Evolutionary conservation across 2,888 invertebrate species (phyloP).

Genomic region (Zonitis immaculata): DNA sequence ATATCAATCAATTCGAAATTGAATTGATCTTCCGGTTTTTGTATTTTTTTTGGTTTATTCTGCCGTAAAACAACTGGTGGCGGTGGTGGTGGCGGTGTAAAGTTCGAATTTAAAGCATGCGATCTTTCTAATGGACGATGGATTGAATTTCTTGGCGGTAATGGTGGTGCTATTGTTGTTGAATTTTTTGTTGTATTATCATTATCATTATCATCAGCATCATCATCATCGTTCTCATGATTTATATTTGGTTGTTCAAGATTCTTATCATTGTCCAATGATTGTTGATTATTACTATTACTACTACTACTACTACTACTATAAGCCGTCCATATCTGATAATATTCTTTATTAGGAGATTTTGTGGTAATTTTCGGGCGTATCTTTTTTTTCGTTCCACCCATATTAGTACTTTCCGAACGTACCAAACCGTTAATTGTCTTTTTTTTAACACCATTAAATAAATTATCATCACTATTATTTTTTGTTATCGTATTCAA

Average conservation of each 20-base stretch:
- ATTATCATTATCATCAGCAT: conserved; percentile 42
- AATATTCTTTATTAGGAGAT: conserved; percentile 60
- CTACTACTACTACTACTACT: conserved; percentile 34
- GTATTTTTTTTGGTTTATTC: conserved; percentile 62
- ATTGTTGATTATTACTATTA: conserved; percentile 38
- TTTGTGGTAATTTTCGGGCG: conserved; percentile 53
- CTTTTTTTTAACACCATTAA: conserved; percentile 45
- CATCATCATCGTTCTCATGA: conserved; percentile 26
- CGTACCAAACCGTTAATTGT: conserved; percentile 39
- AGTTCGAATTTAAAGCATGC: conserved; percentile 42
- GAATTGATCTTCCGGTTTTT: conserved; percentile 70
- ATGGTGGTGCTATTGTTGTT: conserved; percentile 60
- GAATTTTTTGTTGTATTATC: no score
- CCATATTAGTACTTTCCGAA: conserved; percentile 51
- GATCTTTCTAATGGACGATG: conserved; percentile 71
- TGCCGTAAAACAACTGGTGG: conserved; percentile 64
- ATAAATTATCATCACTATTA: conserved; percentile 30
- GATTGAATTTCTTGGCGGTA: conserved; percentile 62
- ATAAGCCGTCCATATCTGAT: conserved; percentile 65
- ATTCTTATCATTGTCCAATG: conserved; percentile 13
- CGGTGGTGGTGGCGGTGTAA: no score
- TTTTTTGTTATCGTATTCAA: conserved; percentile 26
- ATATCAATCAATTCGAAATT: conserved; percentile 81
- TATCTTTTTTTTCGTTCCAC: conserved; percentile 64
- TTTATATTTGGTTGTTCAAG: conserved; percentile 22